phyloP scores from a whole-genome alignment of 2,113 vertebrate species.

The Ceyx margarethae region DNA sequence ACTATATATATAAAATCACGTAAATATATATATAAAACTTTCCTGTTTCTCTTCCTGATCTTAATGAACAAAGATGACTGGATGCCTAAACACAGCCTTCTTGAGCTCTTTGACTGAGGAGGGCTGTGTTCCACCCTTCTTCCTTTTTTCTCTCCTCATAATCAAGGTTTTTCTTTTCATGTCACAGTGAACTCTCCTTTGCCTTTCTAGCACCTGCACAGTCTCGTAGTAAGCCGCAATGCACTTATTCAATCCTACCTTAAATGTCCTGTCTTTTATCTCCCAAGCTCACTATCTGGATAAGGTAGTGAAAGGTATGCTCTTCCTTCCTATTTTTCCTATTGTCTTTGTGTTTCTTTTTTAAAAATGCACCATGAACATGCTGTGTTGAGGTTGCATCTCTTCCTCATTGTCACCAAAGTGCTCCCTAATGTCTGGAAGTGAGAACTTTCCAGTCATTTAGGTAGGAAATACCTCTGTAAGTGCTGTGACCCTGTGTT shows the following conservation, averaged over 20 bases:
- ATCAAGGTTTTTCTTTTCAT: constrained; percentile 63
- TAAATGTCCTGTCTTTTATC: constrained; percentile 99
- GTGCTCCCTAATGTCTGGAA: constrained; percentile 46
- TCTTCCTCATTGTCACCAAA: constrained; percentile 51
- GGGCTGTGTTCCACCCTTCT: constrained; percentile 47
- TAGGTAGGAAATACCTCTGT: constrained; percentile 7
- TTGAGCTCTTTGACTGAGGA: constrained; percentile 38
- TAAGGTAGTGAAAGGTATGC: constrained; percentile 99
- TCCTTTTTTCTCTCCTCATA: constrained; percentile 52
- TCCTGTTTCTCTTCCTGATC: constrained; percentile 28
- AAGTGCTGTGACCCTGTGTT: constrained; percentile 38
- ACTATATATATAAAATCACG: neutral
- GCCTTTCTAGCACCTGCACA: constrained; percentile 69
- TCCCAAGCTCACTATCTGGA: constrained; percentile 99
- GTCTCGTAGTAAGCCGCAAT: constrained; percentile 69
- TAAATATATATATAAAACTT: neutral
- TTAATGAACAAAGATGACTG: constrained; percentile 23
- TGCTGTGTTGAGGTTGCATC: constrained; percentile 51
- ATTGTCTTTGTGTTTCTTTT: constrained; percentile 76
- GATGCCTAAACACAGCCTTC: constrained; percentile 29
- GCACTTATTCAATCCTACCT: constrained; percentile 86
- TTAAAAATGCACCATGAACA: constrained; percentile 51
- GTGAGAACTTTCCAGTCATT: constrained; percentile 44
- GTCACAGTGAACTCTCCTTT: constrained; percentile 23
- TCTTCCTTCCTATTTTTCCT: constrained; percentile 87